Evolutionary conservation across 2,113 vertebrate species (phyloP).

Genomic region (Caranx ignobilis): DNA sequence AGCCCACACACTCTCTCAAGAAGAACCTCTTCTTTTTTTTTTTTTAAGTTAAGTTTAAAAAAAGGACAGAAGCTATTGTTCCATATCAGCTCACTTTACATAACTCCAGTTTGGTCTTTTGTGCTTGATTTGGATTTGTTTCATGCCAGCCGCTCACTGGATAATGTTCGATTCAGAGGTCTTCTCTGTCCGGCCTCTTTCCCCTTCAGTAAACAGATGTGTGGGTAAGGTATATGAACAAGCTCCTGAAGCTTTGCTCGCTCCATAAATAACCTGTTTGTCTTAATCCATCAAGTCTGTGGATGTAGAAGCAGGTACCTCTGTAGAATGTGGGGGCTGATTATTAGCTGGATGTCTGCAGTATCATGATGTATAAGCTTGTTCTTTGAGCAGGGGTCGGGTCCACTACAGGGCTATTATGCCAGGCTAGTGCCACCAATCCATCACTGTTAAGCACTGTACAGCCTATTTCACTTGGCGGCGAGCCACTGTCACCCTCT

Average conservation of each 20-base stretch:
- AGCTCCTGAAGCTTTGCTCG: slow-evolving; percentile 59
- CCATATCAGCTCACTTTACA: slow-evolving; percentile 55
- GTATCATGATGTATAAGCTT: slow-evolving; percentile 79
- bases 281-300: slow-evolving; percentile 80
- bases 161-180: slow-evolving; percentile 60
- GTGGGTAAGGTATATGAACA: slow-evolving; percentile 72
- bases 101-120: slow-evolving; percentile 43
- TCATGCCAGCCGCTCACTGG: slow-evolving; percentile 60
- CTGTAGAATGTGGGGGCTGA: slow-evolving; percentile 62
- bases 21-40: slow-evolving; percentile 35
- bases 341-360: slow-evolving; percentile 63
- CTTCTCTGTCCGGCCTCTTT: slow-evolving; percentile 55
- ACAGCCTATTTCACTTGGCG: slow-evolving; percentile 73
- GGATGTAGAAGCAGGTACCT: slow-evolving; percentile 63
- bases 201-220: slow-evolving; percentile 72
- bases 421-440: slow-evolving; percentile 71
- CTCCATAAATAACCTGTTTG: slow-evolving; percentile 80
- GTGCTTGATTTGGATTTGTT: slow-evolving; percentile 62
- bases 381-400: slow-evolving; percentile 69
- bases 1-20: slow-evolving; percentile 61
- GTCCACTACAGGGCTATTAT: slow-evolving; percentile 75
- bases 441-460: slow-evolving; percentile 74
- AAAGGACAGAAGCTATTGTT: slow-evolving; percentile 38
- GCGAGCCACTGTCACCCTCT: slow-evolving; percentile 59
- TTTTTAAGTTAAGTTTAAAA: slow-evolving; percentile 26